These are phyloP conservation scores for Drosophila prolongata DNA, from an alignment of 2,888 invertebrate species.

Conservation along the genomic window DNA sequence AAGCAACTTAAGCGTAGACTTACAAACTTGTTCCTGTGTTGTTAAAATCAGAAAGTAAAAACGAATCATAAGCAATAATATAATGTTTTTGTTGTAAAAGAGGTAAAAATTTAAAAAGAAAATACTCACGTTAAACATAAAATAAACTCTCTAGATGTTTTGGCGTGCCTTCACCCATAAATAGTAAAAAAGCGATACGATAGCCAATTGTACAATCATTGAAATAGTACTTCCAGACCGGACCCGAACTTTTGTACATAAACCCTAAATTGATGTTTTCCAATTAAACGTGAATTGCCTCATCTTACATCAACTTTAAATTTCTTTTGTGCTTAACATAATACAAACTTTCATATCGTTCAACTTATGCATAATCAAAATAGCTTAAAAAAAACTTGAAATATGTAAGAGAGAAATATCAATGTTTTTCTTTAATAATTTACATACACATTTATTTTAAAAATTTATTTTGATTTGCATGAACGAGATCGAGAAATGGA, in stretches of 20 bases:
- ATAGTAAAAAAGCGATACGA: slow-evolving; percentile 28
- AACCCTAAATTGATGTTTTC: slow-evolving; percentile 22
- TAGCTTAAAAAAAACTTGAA: slow-evolving; percentile 7
- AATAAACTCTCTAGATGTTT: slow-evolving; percentile 18
- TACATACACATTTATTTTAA: background rate
- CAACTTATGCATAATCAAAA: slow-evolving; percentile 60
- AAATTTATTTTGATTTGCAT: slow-evolving; percentile 24
- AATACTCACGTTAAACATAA: slow-evolving; percentile 21
- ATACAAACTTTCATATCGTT: slow-evolving; percentile 58
- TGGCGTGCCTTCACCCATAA: slow-evolving; percentile 30
- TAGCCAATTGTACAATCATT: slow-evolving; percentile 48
- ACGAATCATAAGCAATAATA: slow-evolving; percentile 34
- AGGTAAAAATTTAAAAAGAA: background rate
- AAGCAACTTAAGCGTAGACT: slow-evolving; percentile 44
- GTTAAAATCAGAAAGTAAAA: slow-evolving; percentile 57
- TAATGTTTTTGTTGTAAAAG: slow-evolving; percentile 6
- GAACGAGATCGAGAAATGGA: slow-evolving; percentile 27
- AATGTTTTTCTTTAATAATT: slow-evolving; percentile 18
- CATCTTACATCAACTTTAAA: slow-evolving; percentile 9
- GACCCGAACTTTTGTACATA: slow-evolving; percentile 4
- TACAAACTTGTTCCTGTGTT: slow-evolving; percentile 76
- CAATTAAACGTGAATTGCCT: slow-evolving; percentile 24
- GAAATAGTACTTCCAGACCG: slow-evolving; percentile 36
- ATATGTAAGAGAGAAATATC: slow-evolving; percentile 31
- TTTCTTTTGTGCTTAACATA: slow-evolving; percentile 28